Percentiles rank a stretch among this genome's conserved stretches.
Conservation (phyloP, 1,140 invertebrate species). For the Notospermus geniculatus region DNA sequence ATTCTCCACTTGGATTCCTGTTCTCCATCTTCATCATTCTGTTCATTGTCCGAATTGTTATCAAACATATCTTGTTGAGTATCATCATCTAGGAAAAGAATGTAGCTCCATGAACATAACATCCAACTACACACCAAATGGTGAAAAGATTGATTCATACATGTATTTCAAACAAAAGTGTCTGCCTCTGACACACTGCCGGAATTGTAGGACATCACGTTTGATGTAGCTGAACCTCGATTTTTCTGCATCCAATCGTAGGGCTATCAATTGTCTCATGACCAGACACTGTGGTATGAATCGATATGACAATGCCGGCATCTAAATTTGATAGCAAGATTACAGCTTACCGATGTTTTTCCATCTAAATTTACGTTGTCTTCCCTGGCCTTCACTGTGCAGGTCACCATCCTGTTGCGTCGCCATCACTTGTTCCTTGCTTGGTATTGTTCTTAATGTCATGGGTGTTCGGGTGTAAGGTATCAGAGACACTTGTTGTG, state of each 20-base stretch:
- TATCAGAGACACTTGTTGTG: too few species aligned
- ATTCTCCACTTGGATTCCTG: slow-evolving; percentile 64
- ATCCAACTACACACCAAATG: not conserved
- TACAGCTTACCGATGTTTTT: slow-evolving; percentile 67
- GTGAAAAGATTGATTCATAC: not conserved
- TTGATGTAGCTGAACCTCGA: too few species aligned
- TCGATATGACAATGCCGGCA: not conserved
- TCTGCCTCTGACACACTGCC: not conserved
- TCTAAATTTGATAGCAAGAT: not conserved
- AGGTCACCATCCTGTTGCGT: slow-evolving; percentile 71
- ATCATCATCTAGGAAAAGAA: slow-evolving; percentile 35
- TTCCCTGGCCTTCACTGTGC: slow-evolving; percentile 66
- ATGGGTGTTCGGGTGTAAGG: too few species aligned
- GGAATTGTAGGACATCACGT: not conserved
- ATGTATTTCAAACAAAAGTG: not conserved
- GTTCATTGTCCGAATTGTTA: slow-evolving; percentile 55
- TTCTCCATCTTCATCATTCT: slow-evolving; percentile 66
- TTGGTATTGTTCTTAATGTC: too few species aligned
- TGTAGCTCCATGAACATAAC: slow-evolving; percentile 8
- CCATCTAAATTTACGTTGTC: slow-evolving; percentile 79
- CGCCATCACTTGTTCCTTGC: too few species aligned
- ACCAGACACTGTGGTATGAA: too few species aligned
- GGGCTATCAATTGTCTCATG: too few species aligned
- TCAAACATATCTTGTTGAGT: slow-evolving; percentile 49
- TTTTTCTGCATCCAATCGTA: too few species aligned